These are phyloP conservation scores for Trematomus bernacchii DNA, from an alignment of 2,797 vertebrate genomes.

Conservation along the genomic window DNA sequence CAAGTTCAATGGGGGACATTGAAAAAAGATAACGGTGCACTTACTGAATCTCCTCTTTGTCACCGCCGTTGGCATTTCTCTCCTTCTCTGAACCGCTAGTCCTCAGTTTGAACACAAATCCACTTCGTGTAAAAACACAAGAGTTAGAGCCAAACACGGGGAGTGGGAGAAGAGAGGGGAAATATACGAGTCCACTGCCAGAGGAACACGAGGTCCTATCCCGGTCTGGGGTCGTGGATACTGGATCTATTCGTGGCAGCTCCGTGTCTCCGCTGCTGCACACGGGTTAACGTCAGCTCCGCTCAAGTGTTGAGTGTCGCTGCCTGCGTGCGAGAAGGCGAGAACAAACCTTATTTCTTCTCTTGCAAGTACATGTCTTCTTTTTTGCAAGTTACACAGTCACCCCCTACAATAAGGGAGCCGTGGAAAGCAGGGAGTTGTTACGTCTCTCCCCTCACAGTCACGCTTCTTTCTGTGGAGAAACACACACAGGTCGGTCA, in stretches of 20 bases:
- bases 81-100: conserved; percentile 67
- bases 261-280: conserved; percentile 49
- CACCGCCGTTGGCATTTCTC: conserved; percentile 83
- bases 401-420: conserved; percentile 36
- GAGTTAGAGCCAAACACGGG: conserved; percentile 45
- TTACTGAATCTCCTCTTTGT: conserved; percentile 83
- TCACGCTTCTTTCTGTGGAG: conserved; percentile 76
- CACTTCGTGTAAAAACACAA: conserved; percentile 66
- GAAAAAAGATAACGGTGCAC: conserved; percentile 61
- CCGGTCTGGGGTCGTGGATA: conserved; percentile 65
- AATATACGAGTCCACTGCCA: conserved; percentile 57
- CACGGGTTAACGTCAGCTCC: conserved; percentile 62
- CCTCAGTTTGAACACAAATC: conserved; percentile 74
- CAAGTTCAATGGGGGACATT: conserved; percentile 59
- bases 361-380: background rate
- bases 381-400: conserved; percentile 47
- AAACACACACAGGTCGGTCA: conserved; percentile 74
- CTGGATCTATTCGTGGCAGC: conserved; percentile 75
- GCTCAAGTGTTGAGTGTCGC: conserved; percentile 58
- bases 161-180: background rate
- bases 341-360: conserved; percentile 18
- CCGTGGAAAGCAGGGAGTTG: conserved; percentile 52
- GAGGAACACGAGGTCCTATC: conserved; percentile 77
- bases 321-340: conserved; percentile 25
- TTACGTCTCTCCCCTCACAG: conserved; percentile 58